These are phyloP conservation scores for Metaphire vulgaris DNA, from an alignment of 1,140 invertebrate species.

Conservation along the genomic window DNA sequence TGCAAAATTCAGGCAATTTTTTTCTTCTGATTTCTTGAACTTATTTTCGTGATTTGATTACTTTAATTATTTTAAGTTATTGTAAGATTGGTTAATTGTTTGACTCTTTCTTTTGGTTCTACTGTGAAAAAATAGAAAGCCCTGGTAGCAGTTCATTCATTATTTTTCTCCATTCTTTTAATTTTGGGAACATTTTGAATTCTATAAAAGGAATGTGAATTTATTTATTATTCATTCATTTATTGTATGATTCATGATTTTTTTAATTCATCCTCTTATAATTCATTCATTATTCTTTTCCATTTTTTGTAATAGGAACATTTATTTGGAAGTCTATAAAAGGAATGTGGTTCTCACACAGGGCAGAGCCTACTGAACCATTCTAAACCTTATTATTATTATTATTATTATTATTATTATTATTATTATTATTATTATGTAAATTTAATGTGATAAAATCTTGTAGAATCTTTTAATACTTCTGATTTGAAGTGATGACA, in stretches of 20 bases:
- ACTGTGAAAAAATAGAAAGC: too few relatives aligned
- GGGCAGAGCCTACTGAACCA: too few relatives aligned
- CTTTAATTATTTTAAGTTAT: background rate
- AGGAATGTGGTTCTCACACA: too few relatives aligned
- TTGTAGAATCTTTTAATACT: background rate
- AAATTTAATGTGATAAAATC: background rate
- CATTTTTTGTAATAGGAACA: too few relatives aligned
- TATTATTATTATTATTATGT: background rate
- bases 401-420: background rate
- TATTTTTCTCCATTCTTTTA: background rate
- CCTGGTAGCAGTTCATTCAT: too few relatives aligned
- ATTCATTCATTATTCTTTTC: background rate
- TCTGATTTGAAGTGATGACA: background rate
- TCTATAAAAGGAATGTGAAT: background rate
- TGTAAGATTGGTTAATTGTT: background rate
- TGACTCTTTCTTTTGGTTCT: background rate
- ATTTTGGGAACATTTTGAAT: background rate
- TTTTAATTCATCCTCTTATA: background rate
- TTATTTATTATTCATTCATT: too few relatives aligned
- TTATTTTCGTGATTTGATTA: background rate
- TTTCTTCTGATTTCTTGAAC: background rate
- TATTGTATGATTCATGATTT: background rate
- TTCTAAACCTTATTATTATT: background rate
- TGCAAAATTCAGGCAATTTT: background rate
- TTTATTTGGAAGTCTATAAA: too few relatives aligned